Percentiles rank a stretch among this genome's conserved stretches.
phyloP scores from a whole-genome alignment of 2,113 vertebrate genomes.

The Cyrtonyx montezumae region DNA sequence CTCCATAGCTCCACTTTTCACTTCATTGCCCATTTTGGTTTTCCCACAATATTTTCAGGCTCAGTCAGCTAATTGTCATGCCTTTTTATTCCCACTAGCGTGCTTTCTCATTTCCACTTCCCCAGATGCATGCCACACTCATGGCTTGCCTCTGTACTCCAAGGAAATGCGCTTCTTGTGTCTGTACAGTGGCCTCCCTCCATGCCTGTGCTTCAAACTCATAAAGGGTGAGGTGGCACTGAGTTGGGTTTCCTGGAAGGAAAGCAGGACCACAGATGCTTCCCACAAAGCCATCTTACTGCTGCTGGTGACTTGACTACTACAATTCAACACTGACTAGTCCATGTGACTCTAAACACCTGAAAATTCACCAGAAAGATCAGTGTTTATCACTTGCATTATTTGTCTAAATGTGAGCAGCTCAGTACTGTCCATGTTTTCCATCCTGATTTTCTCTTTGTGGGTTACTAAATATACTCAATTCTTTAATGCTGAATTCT shows the following conservation, averaged over 20 bases:
- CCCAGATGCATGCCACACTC: neutral
- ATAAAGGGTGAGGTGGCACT: neutral
- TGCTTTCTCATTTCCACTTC: conserved; percentile 2
- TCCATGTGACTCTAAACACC: neutral
- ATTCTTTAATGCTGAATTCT: neutral
- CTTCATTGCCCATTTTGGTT: neutral
- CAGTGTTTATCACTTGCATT: neutral
- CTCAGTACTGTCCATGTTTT: neutral
- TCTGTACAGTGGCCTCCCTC: neutral
- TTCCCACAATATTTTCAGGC: neutral
- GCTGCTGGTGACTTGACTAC: neutral
- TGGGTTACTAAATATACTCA: neutral
- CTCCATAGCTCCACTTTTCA: neutral
- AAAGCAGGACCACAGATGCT: neutral
- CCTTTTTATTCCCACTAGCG: neutral
- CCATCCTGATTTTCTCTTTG: neutral
- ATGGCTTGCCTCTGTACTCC: neutral
- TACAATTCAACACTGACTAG: neutral
- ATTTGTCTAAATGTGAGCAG: neutral
- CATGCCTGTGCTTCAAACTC: neutral
- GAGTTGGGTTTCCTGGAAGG: neutral
- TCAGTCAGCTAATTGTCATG: neutral
- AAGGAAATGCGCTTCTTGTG: neutral
- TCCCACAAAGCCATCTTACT: neutral
- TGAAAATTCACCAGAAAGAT: neutral